phyloP scores from a whole-genome alignment of 2,888 invertebrate genomes.

The Rhagophthalmus giganteus region DNA sequence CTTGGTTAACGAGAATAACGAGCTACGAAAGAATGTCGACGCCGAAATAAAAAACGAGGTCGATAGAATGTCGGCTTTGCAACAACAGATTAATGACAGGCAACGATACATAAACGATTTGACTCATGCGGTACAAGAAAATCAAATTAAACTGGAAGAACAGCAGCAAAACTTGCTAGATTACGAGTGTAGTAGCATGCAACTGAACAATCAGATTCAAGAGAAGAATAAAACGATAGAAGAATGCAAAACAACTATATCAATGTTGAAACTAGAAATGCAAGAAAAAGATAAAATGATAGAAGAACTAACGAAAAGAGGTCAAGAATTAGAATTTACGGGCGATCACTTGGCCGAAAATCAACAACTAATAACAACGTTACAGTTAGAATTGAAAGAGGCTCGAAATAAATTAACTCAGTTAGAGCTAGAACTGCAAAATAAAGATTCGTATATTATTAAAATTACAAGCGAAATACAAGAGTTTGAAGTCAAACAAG shows the following conservation, averaged over 20 bases:
- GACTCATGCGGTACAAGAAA: conserved; percentile 40
- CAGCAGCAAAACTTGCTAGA: conserved; percentile 31
- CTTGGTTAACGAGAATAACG: conserved; percentile 52
- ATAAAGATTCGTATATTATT: conserved; percentile 22
- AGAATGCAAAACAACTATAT: not conserved
- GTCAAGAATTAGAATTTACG: too few species aligned
- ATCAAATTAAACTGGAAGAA: conserved; percentile 40
- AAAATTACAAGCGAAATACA: conserved; percentile 13
- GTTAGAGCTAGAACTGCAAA: conserved; percentile 14
- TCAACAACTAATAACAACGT: not conserved
- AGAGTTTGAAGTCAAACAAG: conserved; percentile 9
- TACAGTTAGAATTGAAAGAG: conserved; percentile 1
- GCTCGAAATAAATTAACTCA: conserved; percentile 1
- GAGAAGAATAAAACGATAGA: conserved; percentile 14
- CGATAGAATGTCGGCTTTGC: conserved; percentile 48
- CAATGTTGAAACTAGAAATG: conserved; percentile 12
- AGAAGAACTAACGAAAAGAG: conserved; percentile 5
- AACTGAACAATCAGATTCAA: conserved; percentile 11
- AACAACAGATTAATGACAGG: conserved; percentile 48
- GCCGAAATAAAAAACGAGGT: conserved; percentile 52
- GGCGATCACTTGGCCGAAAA: not conserved
- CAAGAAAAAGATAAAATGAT: conserved; percentile 33
- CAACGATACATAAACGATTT: conserved; percentile 47
- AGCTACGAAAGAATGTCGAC: conserved; percentile 52
- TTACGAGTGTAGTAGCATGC: conserved; percentile 7